These are phyloP conservation scores for Acrocyrtus sp. DNA, from an alignment of 2,888 invertebrate species.

Conservation along the genomic window DNA sequence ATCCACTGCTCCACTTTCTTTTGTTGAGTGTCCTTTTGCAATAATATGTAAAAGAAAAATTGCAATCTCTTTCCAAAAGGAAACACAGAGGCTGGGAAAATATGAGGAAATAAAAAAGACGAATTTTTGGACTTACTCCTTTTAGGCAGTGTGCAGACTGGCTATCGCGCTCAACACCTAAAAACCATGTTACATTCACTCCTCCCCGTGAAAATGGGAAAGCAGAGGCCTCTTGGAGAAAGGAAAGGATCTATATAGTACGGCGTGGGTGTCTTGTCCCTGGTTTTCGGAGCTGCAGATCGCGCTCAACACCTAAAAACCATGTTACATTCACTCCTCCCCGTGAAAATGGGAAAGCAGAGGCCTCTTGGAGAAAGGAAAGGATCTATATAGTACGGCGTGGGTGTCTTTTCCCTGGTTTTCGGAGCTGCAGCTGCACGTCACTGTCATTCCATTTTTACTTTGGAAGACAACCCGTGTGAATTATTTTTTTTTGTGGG, in stretches of 20 bases:
- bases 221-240: conserved; percentile 20
- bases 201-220: background rate
- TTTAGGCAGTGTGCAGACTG: too few species aligned
- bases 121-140: too few species aligned
- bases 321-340: background rate
- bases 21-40: too few species aligned
- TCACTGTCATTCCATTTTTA: background rate
- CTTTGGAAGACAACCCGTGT: background rate
- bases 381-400: background rate
- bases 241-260: background rate
- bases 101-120: too few species aligned
- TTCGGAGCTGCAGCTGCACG: background rate
- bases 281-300: background rate
- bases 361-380: conserved; percentile 18
- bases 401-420: background rate
- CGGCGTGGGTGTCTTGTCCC: background rate
- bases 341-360: background rate
- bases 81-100: too few species aligned
- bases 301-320: too few species aligned
- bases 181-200: background rate
- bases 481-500: too few species aligned
- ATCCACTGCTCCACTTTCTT: too few species aligned
- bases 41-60: too few species aligned
- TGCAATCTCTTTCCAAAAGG: too few species aligned
- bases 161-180: too few species aligned